Percentiles rank a stretch among this genome's conserved stretches.
Conservation (phyloP, 2,888 invertebrate species). For the Pristionchus japonicus region DNA sequence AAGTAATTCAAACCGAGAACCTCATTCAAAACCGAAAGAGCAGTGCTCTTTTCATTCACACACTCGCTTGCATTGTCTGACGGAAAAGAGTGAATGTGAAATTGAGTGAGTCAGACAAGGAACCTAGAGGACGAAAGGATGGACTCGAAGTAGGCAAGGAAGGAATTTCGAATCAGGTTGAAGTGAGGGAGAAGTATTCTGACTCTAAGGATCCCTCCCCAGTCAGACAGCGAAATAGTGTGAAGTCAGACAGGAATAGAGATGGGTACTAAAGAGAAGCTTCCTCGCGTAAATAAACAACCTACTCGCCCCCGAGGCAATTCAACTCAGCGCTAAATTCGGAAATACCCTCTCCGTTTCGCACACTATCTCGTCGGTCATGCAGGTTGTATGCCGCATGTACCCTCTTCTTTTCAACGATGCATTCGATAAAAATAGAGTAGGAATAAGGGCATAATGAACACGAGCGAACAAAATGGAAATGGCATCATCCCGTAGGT, state of each 20-base stretch:
- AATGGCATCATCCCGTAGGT: background rate
- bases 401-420: too few relatives aligned
- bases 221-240: too few relatives aligned
- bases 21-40: too few relatives aligned
- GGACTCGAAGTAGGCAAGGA: background rate
- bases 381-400: background rate
- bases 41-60: background rate
- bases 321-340: background rate
- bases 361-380: background rate
- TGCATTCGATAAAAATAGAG: background rate
- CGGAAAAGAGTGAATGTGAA: background rate
- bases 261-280: background rate
- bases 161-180: background rate
- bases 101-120: background rate
- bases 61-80: background rate
- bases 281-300: background rate
- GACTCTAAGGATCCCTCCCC: too few relatives aligned
- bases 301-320: background rate
- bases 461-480: background rate
- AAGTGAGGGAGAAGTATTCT: background rate
- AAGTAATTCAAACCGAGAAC: background rate
- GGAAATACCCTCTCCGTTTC: background rate
- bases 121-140: background rate
- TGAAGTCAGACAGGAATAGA: too few relatives aligned
- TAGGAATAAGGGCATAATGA: background rate